Conservation (phyloP, 2,113 vertebrate species). For the Ranitomeya variabilis region DNA sequence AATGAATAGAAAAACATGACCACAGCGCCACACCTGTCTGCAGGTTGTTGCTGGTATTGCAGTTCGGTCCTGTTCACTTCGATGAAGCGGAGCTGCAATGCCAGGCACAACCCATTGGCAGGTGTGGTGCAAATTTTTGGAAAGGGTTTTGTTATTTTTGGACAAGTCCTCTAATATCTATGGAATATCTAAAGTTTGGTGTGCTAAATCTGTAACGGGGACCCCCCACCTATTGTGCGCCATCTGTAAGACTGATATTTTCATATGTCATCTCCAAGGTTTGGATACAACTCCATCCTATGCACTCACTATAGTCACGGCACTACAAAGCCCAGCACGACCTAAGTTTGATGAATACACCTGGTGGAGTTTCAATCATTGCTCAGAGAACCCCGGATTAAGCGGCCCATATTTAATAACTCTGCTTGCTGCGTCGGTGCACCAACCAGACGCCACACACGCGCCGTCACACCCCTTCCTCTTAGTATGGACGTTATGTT, state of each 20-base stretch:
- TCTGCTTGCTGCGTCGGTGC: neutral
- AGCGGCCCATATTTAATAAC: neutral
- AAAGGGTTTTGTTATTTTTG: too few relatives aligned
- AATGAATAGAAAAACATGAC: too few relatives aligned
- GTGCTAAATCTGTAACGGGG: neutral
- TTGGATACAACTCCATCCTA: neutral
- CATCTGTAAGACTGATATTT: neutral
- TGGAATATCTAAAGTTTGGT: neutral
- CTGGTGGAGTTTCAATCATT: neutral
- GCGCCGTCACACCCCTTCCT: neutral
- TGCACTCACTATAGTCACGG: neutral
- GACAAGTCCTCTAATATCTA: neutral
- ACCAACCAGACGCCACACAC: slow-evolving; percentile 5
- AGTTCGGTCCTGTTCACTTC: too few relatives aligned
- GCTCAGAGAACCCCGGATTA: neutral
- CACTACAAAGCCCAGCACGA: neutral
- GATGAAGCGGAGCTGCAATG: too few relatives aligned
- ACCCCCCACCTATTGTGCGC: neutral
- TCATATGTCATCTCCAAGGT: neutral
- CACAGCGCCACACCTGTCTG: too few relatives aligned
- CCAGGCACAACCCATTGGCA: too few relatives aligned
- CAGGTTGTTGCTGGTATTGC: too few relatives aligned
- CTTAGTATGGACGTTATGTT: neutral
- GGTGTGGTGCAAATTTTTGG: too few relatives aligned
- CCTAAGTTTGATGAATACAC: neutral